Conservation (phyloP, 2,113 vertebrate genomes). For the Trematocara macrostoma region DNA sequence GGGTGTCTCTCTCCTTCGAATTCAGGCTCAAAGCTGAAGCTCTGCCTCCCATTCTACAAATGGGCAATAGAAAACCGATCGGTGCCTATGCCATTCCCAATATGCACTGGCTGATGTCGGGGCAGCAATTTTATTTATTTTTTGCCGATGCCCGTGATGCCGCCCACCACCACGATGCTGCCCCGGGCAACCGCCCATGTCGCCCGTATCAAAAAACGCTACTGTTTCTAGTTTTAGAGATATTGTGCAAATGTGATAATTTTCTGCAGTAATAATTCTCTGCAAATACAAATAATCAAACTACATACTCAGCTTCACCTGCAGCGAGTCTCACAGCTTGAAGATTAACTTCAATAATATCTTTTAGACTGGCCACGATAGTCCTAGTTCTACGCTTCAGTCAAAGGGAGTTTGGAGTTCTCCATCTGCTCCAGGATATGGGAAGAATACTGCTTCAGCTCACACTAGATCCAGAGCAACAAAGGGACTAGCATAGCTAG, state of each 20-base stretch:
- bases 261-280: neutral
- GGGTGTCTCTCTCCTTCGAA: neutral
- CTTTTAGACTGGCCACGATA: neutral
- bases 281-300: neutral
- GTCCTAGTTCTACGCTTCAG: neutral
- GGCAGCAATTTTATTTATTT: neutral
- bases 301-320: neutral
- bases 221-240: neutral
- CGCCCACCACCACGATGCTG: neutral
- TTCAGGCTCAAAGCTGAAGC: neutral
- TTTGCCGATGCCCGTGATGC: neutral
- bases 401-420: neutral
- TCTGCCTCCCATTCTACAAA: neutral
- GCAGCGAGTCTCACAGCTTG: neutral
- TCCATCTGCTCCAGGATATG: neutral
- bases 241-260: neutral
- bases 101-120: neutral
- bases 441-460: neutral
- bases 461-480: neutral
- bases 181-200: neutral
- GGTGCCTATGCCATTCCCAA: fast-evolving
- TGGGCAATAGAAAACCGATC: neutral
- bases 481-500: neutral
- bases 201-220: neutral
- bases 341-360: neutral